Evolutionary conservation across 2,888 invertebrate species (phyloP).

Genomic region (Athetis lepigone): DNA sequence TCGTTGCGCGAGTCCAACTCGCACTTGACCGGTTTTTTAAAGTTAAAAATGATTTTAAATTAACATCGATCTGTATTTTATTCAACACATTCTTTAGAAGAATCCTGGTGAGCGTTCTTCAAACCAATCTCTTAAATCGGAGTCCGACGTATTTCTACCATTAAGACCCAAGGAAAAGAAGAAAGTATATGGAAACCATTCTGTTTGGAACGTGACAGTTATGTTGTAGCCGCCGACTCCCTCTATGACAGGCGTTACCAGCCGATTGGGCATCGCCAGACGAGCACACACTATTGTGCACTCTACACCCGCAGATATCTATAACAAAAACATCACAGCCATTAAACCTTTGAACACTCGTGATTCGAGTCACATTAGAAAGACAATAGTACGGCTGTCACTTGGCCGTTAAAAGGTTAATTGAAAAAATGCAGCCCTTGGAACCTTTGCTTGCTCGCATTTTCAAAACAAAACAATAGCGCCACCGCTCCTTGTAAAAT

Average conservation of each 20-base stretch:
- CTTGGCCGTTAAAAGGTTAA: too few relatives aligned
- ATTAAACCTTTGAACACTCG: too few relatives aligned
- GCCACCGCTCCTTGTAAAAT: too few relatives aligned
- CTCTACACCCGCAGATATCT: conserved; percentile 83
- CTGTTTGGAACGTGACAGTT: conserved; percentile 71
- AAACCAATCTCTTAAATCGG: not conserved
- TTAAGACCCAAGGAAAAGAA: conserved; percentile 76
- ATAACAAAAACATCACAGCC: conserved; percentile 44
- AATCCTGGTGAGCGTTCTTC: conserved; percentile 70
- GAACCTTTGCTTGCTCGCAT: too few relatives aligned
- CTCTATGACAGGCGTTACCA: conserved; percentile 67
- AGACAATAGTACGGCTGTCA: too few relatives aligned
- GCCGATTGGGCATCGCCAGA: conserved; percentile 76
- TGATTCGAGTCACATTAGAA: too few relatives aligned
- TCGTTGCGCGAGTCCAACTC: too few relatives aligned
- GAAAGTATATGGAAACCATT: conserved; percentile 79
- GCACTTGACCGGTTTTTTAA: too few relatives aligned
- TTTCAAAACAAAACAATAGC: too few relatives aligned
- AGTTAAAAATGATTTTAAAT: too few relatives aligned
- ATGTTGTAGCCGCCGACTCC: conserved; percentile 84
- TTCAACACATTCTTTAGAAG: conserved; percentile 63
- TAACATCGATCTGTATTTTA: too few relatives aligned
- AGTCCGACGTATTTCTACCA: conserved; percentile 73
- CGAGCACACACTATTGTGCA: conserved; percentile 80
- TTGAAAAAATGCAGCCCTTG: too few relatives aligned